Percentiles rank a stretch among this genome's conserved stretches.
Conservation (phyloP, 2,797 vertebrate genomes). For the Sphenopsis melanotis region DNA sequence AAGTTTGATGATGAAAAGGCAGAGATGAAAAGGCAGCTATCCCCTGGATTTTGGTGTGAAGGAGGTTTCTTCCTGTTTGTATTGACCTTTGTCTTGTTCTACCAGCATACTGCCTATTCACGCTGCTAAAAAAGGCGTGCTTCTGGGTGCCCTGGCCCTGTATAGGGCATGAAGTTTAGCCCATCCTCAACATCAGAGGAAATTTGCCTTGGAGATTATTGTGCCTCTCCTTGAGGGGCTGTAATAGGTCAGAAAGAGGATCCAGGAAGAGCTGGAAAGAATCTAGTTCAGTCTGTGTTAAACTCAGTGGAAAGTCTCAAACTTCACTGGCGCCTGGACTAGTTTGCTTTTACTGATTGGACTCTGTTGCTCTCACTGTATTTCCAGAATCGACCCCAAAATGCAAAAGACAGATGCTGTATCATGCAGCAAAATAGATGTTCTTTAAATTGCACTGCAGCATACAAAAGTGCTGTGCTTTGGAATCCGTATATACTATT, state of each 20-base stretch:
- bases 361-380: background rate
- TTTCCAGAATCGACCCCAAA: background rate
- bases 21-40: background rate
- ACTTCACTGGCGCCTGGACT: background rate
- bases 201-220: background rate
- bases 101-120: background rate
- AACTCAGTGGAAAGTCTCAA: background rate
- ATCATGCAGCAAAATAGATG: background rate
- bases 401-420: background rate
- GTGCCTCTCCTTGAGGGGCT: background rate
- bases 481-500: rapidly evolving
- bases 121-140: background rate
- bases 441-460: background rate
- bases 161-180: background rate
- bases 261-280: background rate
- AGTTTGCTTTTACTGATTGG: background rate
- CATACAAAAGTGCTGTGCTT: background rate
- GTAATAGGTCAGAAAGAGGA: background rate
- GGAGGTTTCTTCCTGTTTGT: background rate
- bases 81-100: background rate
- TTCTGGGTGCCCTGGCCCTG: background rate
- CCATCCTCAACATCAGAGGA: background rate
- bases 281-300: background rate
- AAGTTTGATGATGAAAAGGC: slow-evolving; percentile 10
- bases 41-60: background rate